Evolutionary conservation across 2,113 vertebrate species (phyloP), one percentile per base, ranked within the genome.

Genomic region (Apus apus): DNA sequence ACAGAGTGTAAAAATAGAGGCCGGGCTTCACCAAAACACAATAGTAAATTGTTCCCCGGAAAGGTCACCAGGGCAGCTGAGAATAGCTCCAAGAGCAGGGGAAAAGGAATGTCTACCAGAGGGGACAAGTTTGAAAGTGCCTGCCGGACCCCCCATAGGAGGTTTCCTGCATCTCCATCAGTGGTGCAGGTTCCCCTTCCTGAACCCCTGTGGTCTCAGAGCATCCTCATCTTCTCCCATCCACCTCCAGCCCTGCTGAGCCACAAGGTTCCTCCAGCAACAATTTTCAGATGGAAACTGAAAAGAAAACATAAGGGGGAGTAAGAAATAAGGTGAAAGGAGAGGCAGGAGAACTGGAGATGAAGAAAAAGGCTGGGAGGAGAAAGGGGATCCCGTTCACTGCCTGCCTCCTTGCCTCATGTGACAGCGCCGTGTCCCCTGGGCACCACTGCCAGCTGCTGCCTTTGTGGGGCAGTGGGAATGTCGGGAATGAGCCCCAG

Each of bases 1-100:
- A 96, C 94, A 93, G 96, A 96, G 96, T 93, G 96, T 92, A 97
- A 97, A 97, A 95, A 97, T 97, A 97, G 96, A 96, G 96, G 76
- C 93, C 1, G 46, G 93, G 86, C 92, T 96, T 96, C 92, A 90
- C 96, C 90, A 94, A 92, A 94, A 87, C 88, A 97, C 96, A 97
- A 97, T 97, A 61, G 94, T 72, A 96, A 85, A 97, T 97, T 97
- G 96, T 97, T 97, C 96, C 96, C 90, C 54, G 15, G 96, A 97
- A 97, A 97, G 96, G 96, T 97, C 96, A 97, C 45, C 13, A 5
- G 76, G 73, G 70, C 27, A 26, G 81, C 88, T 76, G 62, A 92
- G 90, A 97, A 96, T 94, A 97, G 68, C 61, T 92, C 46, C 3
- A 0, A 77, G 86, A 96, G 70, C 65, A 60, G 68, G 93, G 89